Evolutionary conservation across 1,140 invertebrate species (phyloP).

Genomic region (Diorhabda sublineata): DNA sequence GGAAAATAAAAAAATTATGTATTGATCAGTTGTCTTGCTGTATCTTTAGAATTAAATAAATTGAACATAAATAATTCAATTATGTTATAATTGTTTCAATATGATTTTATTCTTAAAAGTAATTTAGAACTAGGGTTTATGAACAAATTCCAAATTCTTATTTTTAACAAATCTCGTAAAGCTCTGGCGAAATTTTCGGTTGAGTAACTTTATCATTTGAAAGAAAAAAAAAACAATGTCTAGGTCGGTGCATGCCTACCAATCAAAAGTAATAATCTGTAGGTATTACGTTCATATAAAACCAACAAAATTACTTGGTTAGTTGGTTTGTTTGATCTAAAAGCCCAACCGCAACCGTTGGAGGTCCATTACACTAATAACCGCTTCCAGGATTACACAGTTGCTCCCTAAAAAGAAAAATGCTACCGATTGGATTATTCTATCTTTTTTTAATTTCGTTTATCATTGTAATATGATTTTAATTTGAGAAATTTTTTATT

Average conservation of each 20-base stretch:
- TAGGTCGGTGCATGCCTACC: not conserved
- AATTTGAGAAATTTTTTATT: too few relatives aligned
- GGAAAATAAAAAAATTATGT: too few relatives aligned
- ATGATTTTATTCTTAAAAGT: too few relatives aligned
- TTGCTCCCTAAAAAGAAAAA: not conserved
- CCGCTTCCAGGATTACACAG: not conserved
- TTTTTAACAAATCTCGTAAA: not conserved
- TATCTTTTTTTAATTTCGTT: not conserved
- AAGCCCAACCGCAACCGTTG: not conserved
- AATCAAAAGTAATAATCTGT: not conserved
- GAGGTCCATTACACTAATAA: slow-evolving; percentile 2
- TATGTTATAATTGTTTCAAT: too few relatives aligned
- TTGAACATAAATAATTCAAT: too few relatives aligned
- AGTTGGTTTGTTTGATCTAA: slow-evolving; percentile 2
- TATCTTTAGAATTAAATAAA: too few relatives aligned
- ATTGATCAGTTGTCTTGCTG: too few relatives aligned
- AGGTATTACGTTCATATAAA: not conserved
- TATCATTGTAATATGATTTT: too few relatives aligned
- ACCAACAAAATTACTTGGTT: not conserved
- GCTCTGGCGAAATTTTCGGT: not conserved
- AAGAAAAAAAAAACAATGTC: not conserved
- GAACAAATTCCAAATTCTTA: too few relatives aligned
- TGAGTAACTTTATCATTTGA: not conserved
- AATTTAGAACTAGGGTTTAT: too few relatives aligned
- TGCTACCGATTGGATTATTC: not conserved